phyloP scores from a whole-genome alignment of 2,797 vertebrate species.

The Neomorphus geoffroyi region DNA sequence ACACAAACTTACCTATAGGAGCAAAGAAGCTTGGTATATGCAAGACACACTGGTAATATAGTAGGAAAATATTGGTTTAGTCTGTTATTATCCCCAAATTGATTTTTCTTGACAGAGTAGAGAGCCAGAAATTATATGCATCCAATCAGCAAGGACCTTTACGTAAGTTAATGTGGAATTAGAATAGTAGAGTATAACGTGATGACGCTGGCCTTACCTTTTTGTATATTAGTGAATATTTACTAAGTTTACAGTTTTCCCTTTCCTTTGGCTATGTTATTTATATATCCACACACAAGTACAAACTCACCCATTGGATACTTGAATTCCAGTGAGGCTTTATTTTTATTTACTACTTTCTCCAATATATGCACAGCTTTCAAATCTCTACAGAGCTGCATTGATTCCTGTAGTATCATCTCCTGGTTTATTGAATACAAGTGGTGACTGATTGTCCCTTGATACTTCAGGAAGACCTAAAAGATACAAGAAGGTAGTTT shows the following conservation, averaged over 20 bases:
- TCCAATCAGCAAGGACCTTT: background rate
- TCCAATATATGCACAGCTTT: background rate
- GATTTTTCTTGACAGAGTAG: background rate
- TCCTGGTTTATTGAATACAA: slow-evolving; percentile 14
- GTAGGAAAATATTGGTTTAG: background rate
- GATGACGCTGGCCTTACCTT: background rate
- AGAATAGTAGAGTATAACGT: background rate
- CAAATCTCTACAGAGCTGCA: slow-evolving; percentile 22
- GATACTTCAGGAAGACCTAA: background rate
- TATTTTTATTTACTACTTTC: slow-evolving; percentile 54
- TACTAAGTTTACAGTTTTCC: slow-evolving; percentile 2
- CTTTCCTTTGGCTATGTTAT: background rate
- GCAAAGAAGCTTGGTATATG: background rate
- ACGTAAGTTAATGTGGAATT: slow-evolving; percentile 4
- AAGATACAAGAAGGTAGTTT: background rate
- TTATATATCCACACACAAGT: background rate
- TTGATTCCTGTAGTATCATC: slow-evolving; percentile 24
- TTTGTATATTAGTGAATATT: background rate
- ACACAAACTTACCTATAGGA: background rate
- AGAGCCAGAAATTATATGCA: background rate
- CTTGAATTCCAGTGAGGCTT: background rate
- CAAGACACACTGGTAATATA: background rate
- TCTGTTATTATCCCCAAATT: background rate
- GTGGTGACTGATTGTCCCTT: slow-evolving; percentile 41
- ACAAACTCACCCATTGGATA: background rate